Base-by-base conservation (phyloP, 1,140 invertebrate genomes). In the Coenobita brevimanus region DNA sequence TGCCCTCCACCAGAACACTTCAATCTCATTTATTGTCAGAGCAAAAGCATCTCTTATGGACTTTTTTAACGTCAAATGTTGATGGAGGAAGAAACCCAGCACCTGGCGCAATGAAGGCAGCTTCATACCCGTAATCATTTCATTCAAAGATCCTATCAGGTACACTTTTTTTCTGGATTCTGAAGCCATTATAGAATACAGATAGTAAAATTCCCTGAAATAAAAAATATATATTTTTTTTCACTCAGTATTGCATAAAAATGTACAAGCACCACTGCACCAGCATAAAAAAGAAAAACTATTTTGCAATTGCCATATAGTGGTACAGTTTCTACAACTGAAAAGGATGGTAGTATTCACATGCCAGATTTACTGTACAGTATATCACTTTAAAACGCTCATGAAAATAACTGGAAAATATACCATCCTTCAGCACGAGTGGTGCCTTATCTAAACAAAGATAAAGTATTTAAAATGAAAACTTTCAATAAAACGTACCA, bases 241-340 rank as follows among this genome's bases (percentile, higher is more conserved):
- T 69, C 64, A 69, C 64, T 24, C 8, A 69, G 27, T 69, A 69
- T 17, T 24, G 64, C 27, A 30, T 69, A 69, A 69, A 69, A 69
- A 69, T 69, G 64, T 69, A 69, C 27, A 69, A 69, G 64, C 64
- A 69, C 64, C 64, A 69, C 8, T 24, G 24, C 27, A 69, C n/a
- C n/a, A n/a, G n/a, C n/a, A 69, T 13, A 17, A 69, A 69, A 13
- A 69, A n/a, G 64, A 69, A 13, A 17, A 8, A n/a, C 6, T 30
- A 17, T 24, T 69, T 13, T 8, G 27, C 13, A 69, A 69, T 69
- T 69, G 27, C 8, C 64, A 24, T 69, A 69, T 69, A 24, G 13
- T 17, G 64, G 24, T 13, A 69, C 64, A 69, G 64, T 69, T 69
- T 69, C 64, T 69, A 69, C 64, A 69, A 69, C 64, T 69, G 64